phyloP scores from a whole-genome alignment of 2,797 vertebrate species.

The Notamacropus eugenii region DNA sequence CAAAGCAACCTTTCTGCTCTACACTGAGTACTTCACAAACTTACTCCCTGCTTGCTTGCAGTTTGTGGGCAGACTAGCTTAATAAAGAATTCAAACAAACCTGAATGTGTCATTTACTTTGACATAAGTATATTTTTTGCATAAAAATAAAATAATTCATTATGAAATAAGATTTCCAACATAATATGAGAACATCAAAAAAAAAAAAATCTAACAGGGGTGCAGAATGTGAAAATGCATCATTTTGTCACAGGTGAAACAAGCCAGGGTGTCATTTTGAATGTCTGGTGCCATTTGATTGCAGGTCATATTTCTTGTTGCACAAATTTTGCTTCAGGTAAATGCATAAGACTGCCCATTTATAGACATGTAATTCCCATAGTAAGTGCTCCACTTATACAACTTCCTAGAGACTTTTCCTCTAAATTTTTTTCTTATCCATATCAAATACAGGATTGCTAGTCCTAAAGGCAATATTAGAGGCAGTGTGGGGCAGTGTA shows the following conservation, averaged over 20 bases:
- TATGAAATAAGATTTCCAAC: background rate
- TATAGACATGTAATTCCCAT: background rate
- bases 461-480: background rate
- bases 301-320: background rate
- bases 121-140: background rate
- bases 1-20: background rate
- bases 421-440: background rate
- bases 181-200: background rate
- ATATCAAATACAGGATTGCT: background rate
- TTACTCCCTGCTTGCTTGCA: background rate
- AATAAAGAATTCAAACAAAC: background rate
- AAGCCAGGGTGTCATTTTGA: background rate
- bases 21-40: background rate
- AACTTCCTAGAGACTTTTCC: background rate
- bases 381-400: background rate
- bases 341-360: background rate
- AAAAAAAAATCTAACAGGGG: background rate
- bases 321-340: background rate
- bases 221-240: background rate
- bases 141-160: background rate
- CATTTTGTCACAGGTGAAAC: background rate
- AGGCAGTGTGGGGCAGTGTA: background rate
- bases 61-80: background rate
- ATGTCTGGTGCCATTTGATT: background rate
- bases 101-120: background rate